Conservation (phyloP, 2,113 vertebrate species). For the Cervus canadensis region DNA sequence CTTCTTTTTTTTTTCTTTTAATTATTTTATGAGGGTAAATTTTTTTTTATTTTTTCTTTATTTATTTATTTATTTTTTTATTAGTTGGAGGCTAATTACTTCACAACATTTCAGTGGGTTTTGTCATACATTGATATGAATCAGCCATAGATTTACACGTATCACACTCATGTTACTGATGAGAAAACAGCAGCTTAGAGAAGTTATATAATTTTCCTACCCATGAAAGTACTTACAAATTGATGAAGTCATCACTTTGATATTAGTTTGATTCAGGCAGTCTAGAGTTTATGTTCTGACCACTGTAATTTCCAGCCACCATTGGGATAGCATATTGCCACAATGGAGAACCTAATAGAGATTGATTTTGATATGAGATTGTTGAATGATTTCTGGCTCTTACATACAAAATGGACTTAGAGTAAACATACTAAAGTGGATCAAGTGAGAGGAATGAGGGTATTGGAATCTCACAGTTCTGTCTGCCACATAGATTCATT, state of each 20-base stretch:
- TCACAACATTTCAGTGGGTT: too few species aligned
- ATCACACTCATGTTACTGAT: background rate
- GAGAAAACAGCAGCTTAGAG: background rate
- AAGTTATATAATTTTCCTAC: background rate
- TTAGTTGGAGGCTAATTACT: too few species aligned
- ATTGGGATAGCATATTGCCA: rapidly evolving
- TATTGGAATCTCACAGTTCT: background rate
- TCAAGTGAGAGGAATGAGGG: background rate
- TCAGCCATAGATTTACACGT: too few species aligned
- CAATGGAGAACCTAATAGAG: background rate
- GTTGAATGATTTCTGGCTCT: background rate
- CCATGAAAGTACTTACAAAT: background rate
- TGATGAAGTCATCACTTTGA: background rate
- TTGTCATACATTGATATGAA: too few species aligned
- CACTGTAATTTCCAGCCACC: background rate
- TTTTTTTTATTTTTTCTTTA: too few species aligned
- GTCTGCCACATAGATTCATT: background rate
- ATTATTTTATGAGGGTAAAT: too few species aligned
- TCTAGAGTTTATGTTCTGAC: background rate
- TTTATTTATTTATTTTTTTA: too few species aligned
- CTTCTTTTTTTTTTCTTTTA: background rate
- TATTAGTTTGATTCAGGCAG: background rate
- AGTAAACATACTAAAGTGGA: background rate
- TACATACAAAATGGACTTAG: background rate
- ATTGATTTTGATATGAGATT: background rate